Percentiles rank a stretch among this genome's conserved stretches.
phyloP scores from a whole-genome alignment of 1,140 invertebrate species.

The Cherax quadricarinatus region DNA sequence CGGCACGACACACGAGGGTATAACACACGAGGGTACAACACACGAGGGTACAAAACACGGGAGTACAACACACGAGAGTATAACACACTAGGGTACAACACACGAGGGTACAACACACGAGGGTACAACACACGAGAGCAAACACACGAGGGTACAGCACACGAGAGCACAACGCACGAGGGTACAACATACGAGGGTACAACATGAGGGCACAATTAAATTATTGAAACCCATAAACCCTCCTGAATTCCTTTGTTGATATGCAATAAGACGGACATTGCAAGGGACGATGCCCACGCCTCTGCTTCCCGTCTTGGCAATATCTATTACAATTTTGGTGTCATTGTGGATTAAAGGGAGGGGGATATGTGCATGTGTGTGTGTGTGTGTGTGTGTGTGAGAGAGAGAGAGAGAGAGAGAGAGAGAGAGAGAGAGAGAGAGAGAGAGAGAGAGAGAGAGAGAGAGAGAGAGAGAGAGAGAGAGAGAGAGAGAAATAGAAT shows the following conservation, averaged over 20 bases:
- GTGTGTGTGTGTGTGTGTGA: conserved; percentile 31
- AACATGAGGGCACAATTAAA: not conserved
- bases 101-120: too few species aligned
- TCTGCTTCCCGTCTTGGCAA: not conserved
- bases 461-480: conserved; percentile 46
- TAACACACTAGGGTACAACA: too few species aligned
- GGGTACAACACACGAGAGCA: too few species aligned
- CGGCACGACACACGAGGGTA: too few species aligned
- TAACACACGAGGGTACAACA: too few species aligned
- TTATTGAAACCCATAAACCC: not conserved
- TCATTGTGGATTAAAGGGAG: not conserved
- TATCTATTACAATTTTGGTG: not conserved
- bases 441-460: not conserved
- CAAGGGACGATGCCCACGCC: not conserved
- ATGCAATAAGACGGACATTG: not conserved
- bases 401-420: not conserved
- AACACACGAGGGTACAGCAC: too few species aligned
- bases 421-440: not conserved
- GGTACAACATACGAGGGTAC: too few species aligned
- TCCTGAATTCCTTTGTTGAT: conserved; percentile 10
- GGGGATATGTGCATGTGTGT: conserved; percentile 8
- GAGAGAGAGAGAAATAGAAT: conserved; percentile 34
- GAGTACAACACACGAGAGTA: too few species aligned
- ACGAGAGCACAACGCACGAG: too few species aligned
- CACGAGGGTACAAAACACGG: too few species aligned